A percentile compares a stretch with the other conserved stretches of the same genome.
Evolutionary conservation across 2,888 invertebrate genomes (phyloP).

Genomic region (Hypsopygia costalis): DNA sequence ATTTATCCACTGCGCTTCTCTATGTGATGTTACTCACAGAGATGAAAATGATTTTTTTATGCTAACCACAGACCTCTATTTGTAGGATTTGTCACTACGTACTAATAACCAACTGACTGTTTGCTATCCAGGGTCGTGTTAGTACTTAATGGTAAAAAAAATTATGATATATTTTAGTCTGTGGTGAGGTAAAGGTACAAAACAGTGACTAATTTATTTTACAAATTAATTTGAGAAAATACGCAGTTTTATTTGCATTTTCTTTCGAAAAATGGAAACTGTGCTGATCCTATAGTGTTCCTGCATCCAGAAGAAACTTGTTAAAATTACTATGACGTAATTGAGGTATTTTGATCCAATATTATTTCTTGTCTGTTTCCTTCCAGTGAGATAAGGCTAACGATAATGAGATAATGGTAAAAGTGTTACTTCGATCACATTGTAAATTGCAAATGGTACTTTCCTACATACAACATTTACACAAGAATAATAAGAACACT

Average conservation of each 20-base stretch:
- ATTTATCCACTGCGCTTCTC: too few species aligned
- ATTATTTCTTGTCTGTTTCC: conserved; percentile 56
- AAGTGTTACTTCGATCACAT: conserved; percentile 10
- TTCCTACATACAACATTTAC: background rate
- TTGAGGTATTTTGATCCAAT: conserved; percentile 37
- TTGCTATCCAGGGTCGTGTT: too few species aligned
- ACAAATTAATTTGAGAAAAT: background rate
- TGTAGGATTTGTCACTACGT: too few species aligned
- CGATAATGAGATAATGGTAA: conserved; percentile 64
- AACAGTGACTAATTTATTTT: conserved; percentile 13
- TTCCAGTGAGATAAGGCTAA: conserved; percentile 65
- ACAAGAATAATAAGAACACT: background rate
- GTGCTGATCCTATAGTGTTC: background rate
- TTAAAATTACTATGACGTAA: conserved; percentile 5
- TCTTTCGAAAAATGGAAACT: background rate
- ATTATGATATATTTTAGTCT: too few species aligned
- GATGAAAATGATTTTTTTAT: too few species aligned
- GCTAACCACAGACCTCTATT: too few species aligned
- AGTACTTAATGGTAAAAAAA: too few species aligned
- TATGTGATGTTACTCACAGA: too few species aligned
- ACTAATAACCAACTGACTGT: too few species aligned
- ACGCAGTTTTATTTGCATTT: background rate
- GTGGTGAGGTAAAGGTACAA: conserved; percentile 2
- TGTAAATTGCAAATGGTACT: background rate
- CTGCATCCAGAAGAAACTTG: background rate